Percentiles rank a stretch among this genome's conserved stretches.
These are phyloP conservation scores for Athalia cordata DNA, from an alignment of 2,888 invertebrate species.

Conservation along the genomic window DNA sequence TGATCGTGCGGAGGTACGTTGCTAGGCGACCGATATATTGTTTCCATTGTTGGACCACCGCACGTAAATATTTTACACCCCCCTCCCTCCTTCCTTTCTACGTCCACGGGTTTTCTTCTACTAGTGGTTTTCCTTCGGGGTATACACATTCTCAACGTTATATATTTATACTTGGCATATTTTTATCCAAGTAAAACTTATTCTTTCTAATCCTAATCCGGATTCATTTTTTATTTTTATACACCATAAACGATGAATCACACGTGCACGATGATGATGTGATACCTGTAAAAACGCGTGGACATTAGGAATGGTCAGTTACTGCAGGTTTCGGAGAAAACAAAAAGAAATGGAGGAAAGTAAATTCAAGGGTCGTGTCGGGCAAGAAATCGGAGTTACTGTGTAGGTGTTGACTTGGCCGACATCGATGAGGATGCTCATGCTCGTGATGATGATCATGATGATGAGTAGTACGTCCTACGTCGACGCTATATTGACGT, in stretches of 20 bases:
- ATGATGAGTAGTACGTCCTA: constrained; percentile 6
- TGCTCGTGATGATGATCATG: constrained; percentile 51
- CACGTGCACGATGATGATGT: too few relatives aligned
- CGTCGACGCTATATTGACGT: constrained; percentile 56
- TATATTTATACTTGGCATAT: too few relatives aligned
- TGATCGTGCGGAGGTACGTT: constrained; percentile 43
- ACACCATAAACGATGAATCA: too few relatives aligned
- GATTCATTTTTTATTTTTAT: too few relatives aligned
- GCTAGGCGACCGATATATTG: constrained; percentile 57
- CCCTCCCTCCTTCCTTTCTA: too few relatives aligned
- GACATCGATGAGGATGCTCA: constrained; percentile 29
- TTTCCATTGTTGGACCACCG: constrained; percentile 52
- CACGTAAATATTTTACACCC: too few relatives aligned
- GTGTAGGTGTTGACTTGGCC: constrained; percentile 14
- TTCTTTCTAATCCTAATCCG: too few relatives aligned
- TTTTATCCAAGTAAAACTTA: too few relatives aligned
- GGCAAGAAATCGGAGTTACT: constrained; percentile 51
- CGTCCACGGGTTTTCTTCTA: too few relatives aligned
- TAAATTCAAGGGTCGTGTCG: background rate
- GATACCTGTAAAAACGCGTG: background rate
- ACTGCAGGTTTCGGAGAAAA: constrained; percentile 21
- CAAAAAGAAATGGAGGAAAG: background rate
- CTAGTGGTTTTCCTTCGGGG: too few relatives aligned
- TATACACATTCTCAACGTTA: too few relatives aligned
- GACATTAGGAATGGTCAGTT: constrained; percentile 62